Evolutionary conservation across 2,113 vertebrate species (phyloP).

Genomic region (Synodontis membranacea): DNA sequence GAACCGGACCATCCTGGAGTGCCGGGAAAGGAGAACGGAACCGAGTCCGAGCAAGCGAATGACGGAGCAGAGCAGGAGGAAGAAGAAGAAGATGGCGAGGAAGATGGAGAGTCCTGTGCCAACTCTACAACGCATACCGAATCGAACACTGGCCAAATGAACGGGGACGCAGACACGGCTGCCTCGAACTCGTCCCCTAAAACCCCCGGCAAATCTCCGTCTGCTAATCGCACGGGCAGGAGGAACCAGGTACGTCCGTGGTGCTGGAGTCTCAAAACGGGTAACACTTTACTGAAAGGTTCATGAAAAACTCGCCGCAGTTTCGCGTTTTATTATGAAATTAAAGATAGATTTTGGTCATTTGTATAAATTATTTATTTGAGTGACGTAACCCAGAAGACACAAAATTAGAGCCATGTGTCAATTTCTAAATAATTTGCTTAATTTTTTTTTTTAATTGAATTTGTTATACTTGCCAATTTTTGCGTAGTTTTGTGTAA

Average conservation of each 20-base stretch:
- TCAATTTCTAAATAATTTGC: background rate
- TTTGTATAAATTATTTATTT: background rate
- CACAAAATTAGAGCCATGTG: background rate
- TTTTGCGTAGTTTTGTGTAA: background rate
- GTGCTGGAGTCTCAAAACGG: no score
- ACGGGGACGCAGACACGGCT: constrained; percentile 72
- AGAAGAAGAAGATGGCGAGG: constrained; percentile 49
- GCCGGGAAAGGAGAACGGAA: constrained; percentile 58
- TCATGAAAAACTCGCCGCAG: background rate
- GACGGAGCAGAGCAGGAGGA: constrained; percentile 37
- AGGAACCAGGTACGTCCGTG: constrained; percentile 81
- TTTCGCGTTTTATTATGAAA: background rate
- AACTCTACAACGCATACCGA: constrained; percentile 90
- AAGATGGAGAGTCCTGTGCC: constrained; percentile 77
- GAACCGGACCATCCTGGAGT: constrained; percentile 43
- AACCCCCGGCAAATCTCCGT: constrained; percentile 80
- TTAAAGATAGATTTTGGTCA: background rate
- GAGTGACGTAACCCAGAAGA: background rate
- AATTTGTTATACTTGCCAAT: background rate
- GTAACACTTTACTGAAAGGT: background rate
- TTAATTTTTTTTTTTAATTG: background rate
- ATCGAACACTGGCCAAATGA: constrained; percentile 82
- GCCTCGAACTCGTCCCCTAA: constrained; percentile 72
- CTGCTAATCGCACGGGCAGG: constrained; percentile 81
- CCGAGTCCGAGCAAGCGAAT: constrained; percentile 56